Percentiles rank a stretch among this genome's conserved stretches.
Evolutionary conservation across 2,797 vertebrate genomes (phyloP).

Genomic region (Sebastes alutus): DNA sequence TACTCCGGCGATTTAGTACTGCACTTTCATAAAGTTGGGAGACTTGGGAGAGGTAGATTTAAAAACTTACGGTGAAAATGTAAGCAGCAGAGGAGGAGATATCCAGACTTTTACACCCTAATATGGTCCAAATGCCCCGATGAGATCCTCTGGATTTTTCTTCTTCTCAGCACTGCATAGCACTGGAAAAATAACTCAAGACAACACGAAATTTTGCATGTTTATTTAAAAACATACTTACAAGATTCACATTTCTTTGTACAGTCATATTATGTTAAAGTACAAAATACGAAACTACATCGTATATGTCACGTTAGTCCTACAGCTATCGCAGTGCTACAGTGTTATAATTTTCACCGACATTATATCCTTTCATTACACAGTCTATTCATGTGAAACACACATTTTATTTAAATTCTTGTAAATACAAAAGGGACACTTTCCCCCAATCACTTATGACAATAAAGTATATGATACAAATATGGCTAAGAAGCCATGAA

Average conservation of each 20-base stretch:
- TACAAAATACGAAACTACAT: slow-evolving; percentile 46
- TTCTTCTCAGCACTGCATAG: neutral
- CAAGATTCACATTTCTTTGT: slow-evolving; percentile 63
- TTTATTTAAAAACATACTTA: slow-evolving; percentile 74
- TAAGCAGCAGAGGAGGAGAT: neutral
- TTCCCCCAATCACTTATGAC: slow-evolving; percentile 25
- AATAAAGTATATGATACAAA: slow-evolving; percentile 64
- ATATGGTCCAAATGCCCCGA: neutral
- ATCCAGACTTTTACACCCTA: neutral
- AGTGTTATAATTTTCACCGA: slow-evolving; percentile 10
- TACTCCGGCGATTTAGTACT: neutral
- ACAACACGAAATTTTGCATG: slow-evolving; percentile 12
- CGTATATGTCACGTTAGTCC: slow-evolving; percentile 46
- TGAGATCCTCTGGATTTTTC: neutral
- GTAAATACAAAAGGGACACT: slow-evolving; percentile 40
- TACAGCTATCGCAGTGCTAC: slow-evolving; percentile 5
- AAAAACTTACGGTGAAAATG: neutral
- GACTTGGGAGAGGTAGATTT: neutral
- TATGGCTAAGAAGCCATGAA: slow-evolving; percentile 19
- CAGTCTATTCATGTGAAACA: slow-evolving; percentile 25
- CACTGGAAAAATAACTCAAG: neutral
- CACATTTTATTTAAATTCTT: slow-evolving; percentile 14
- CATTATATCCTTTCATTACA: slow-evolving; percentile 25
- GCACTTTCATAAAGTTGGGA: neutral
- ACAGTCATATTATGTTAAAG: slow-evolving; percentile 64